Evolutionary conservation across 92 coral and sea anemone species (phyloP).

Genomic region (Diadumene lineata): DNA sequence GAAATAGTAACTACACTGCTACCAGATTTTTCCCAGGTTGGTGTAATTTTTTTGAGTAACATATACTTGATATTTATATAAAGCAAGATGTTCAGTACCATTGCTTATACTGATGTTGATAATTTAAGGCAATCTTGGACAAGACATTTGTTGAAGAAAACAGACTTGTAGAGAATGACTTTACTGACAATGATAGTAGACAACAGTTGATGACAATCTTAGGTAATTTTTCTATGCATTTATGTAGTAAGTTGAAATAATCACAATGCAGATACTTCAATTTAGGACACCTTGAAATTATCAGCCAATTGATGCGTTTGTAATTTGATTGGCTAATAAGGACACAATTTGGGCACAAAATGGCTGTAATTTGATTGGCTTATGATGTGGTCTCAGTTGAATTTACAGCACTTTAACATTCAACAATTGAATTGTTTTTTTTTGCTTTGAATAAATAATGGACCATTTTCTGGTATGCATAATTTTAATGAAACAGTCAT

Average conservation of each 20-base stretch:
- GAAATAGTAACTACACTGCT: conserved; percentile 13
- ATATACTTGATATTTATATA: background rate
- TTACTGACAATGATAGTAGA: conserved; percentile 53
- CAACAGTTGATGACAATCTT: conserved; percentile 37
- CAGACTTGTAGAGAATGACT: conserved; percentile 64
- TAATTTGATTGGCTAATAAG: no score
- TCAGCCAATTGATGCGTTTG: no score
- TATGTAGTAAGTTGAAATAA: background rate
- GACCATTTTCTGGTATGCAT: no score
- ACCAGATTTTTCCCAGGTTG: conserved; percentile 43
- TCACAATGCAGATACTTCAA: no score
- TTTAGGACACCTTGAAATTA: no score
- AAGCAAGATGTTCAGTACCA: background rate
- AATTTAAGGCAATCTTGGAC: conserved; percentile 64
- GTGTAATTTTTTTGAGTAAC: background rate
- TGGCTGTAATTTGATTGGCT: no score
- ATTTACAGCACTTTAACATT: no score
- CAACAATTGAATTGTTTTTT: no score
- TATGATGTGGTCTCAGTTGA: no score
- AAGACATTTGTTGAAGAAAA: conserved; percentile 69
- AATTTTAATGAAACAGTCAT: no score
- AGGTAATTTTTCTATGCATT: conserved; percentile 8
- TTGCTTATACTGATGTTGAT: background rate
- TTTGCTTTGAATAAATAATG: no score
- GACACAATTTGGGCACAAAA: no score